Evolutionary conservation across 2,113 vertebrate species (phyloP), one percentile per base, ranked within the genome.

Genomic region (Scomber scombrus): DNA sequence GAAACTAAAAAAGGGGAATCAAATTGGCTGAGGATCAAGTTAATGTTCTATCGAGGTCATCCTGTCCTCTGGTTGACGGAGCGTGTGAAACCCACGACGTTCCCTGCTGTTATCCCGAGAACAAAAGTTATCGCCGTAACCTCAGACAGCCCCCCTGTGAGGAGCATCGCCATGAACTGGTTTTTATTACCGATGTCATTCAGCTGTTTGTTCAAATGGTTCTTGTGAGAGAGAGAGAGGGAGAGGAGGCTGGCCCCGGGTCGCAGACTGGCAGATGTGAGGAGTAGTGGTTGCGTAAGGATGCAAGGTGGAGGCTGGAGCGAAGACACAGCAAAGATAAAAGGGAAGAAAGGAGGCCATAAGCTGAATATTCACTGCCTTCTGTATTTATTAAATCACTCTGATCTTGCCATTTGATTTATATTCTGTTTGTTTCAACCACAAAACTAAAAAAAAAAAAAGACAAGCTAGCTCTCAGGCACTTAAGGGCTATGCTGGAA

Each of bases 1-100:
- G 11, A 14, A 40, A 40, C 34, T 40, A 34, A 40, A 40, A 40
- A 8, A 40, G 8, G 34, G 5, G 7, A 9, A 7, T 40, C 6
- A 7, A 40, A 71, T 78, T 71, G 79, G 64, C 70, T 45, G 26
- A 67, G 72, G 58, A 71, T 70, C 75, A 47, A 43, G 19, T 72
- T 71, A 80, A 68, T 50, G 64, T 71, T 73, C 51, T 63, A 61
- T 82, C 18, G 64, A 78, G 88, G 86, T 92, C 87, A 23, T 64
- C 18, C 26, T 12, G 51, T 81, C 75, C 51, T 51, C 55, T 19
- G 47, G 19, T 63, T 76, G 62, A 77, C 75, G 23, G 51, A 52
- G 49, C 46, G 10, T 68, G 71, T 57, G 47, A 68, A 62, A 52
- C 52, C 62, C 56, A 40, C 29, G 3, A 60, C 11, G 40, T 58